Conservation (phyloP, 2,888 invertebrate species). For the Coremacera marginata region DNA sequence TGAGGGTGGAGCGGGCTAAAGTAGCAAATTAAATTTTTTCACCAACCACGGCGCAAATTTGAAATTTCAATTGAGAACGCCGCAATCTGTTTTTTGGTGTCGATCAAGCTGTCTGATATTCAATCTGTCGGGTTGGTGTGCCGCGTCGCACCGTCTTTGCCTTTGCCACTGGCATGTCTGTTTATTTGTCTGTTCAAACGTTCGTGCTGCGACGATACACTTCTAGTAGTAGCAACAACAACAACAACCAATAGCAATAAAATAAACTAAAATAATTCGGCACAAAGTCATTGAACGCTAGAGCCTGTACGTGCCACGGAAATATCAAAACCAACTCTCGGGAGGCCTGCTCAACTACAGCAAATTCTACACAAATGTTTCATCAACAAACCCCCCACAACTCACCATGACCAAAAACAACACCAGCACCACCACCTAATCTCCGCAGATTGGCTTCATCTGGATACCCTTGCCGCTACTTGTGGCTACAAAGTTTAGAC, state of each 20-base stretch:
- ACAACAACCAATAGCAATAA: too few species aligned
- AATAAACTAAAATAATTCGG: constrained; percentile 11
- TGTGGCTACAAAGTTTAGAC: constrained; percentile 13
- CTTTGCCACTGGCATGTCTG: not conserved
- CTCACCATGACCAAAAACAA: not conserved
- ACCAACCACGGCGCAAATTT: not conserved
- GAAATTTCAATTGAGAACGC: constrained; percentile 10
- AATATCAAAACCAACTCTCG: not conserved
- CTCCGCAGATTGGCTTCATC: not conserved
- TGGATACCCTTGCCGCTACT: not conserved
- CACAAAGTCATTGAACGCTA: constrained; percentile 1
- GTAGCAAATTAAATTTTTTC: not conserved
- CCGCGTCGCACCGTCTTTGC: not conserved
- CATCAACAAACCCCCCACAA: not conserved
- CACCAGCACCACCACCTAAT: not conserved
- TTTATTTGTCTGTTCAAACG: not conserved
- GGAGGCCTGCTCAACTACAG: not conserved
- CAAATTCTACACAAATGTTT: not conserved
- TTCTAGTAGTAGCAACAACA: not conserved
- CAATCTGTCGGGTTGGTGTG: constrained; percentile 2
- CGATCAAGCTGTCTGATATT: constrained; percentile 10
- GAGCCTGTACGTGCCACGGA: not conserved
- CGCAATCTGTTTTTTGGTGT: constrained; percentile 5
- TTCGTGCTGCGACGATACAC: not conserved
- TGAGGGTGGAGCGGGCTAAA: too few species aligned